Conservation (phyloP, 1,140 invertebrate genomes). For the Zaprionus taronus region DNA sequence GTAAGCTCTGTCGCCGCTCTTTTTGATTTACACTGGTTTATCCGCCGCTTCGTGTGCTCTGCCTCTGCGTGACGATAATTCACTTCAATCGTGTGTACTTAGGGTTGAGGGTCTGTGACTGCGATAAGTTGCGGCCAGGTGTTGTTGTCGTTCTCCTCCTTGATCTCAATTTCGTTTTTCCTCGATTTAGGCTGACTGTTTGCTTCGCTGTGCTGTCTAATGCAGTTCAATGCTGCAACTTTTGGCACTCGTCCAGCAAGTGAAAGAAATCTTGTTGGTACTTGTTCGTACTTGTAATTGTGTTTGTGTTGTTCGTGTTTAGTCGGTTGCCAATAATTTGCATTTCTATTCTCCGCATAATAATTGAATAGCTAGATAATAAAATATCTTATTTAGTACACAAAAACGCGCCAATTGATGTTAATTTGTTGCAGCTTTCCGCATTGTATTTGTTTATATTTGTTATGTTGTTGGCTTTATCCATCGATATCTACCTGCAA, state of each 20-base stretch:
- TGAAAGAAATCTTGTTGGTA: constrained; percentile 16
- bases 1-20: constrained; percentile 25
- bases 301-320: constrained; percentile 14
- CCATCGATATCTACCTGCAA: constrained; percentile 1
- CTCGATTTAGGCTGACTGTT: constrained; percentile 20
- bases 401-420: constrained; percentile 13
- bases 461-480: constrained; percentile 5
- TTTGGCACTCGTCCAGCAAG: constrained; percentile 38
- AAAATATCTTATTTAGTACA: constrained; percentile 2
- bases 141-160: neutral
- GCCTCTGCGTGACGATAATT: constrained; percentile 13
- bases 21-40: constrained; percentile 5
- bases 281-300: constrained; percentile 1
- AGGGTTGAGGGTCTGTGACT: constrained; percentile 21
- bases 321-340: constrained; percentile 19
- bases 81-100: constrained; percentile 38
- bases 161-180: neutral
- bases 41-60: constrained; percentile 8
- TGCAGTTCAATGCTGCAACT: constrained; percentile 53
- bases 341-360: constrained; percentile 23
- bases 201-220: constrained; percentile 11
- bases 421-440: neutral
- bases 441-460: constrained; percentile 18
- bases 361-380: constrained; percentile 15
- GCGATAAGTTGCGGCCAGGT: constrained; percentile 37